A percentile compares a stretch with the other conserved stretches of the same genome.
phyloP scores from a whole-genome alignment of 1,140 invertebrate genomes.

The Papilio polyxenes region DNA sequence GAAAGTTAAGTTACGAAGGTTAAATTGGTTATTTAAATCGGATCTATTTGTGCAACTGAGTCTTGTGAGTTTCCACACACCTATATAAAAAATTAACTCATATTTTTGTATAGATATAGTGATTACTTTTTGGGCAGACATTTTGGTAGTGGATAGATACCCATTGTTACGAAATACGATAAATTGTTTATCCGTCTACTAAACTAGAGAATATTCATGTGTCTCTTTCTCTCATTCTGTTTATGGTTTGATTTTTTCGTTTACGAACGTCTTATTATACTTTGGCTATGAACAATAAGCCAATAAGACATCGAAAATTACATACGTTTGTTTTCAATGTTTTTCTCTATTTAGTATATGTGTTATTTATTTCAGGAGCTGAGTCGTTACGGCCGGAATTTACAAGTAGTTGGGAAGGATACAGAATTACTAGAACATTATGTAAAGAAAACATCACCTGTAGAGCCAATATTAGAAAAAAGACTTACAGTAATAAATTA shows the following conservation, averaged over 20 bases:
- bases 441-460: slow-evolving; percentile 52
- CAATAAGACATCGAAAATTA: slow-evolving; percentile 3
- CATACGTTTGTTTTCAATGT: not conserved
- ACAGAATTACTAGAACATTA: slow-evolving; percentile 57
- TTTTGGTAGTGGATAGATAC: too few relatives aligned
- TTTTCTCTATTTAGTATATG: not conserved
- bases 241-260: not conserved
- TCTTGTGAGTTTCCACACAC: too few relatives aligned
- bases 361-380: slow-evolving; percentile 59
- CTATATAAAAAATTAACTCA: too few relatives aligned
- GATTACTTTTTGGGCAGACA: too few relatives aligned
- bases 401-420: slow-evolving; percentile 53
- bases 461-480: slow-evolving; percentile 56
- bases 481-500: slow-evolving; percentile 64
- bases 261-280: not conserved
- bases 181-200: too few relatives aligned
- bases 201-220: too few relatives aligned
- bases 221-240: too few relatives aligned
- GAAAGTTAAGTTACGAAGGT: too few relatives aligned
- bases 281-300: not conserved
- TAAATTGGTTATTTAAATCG: too few relatives aligned
- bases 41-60: too few relatives aligned
- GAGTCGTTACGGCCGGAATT: slow-evolving; percentile 49
- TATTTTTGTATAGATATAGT: too few relatives aligned
- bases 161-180: too few relatives aligned